Evolutionary conservation across 2,888 invertebrate species (phyloP).

Genomic region (Troglohyphantes excavatus): DNA sequence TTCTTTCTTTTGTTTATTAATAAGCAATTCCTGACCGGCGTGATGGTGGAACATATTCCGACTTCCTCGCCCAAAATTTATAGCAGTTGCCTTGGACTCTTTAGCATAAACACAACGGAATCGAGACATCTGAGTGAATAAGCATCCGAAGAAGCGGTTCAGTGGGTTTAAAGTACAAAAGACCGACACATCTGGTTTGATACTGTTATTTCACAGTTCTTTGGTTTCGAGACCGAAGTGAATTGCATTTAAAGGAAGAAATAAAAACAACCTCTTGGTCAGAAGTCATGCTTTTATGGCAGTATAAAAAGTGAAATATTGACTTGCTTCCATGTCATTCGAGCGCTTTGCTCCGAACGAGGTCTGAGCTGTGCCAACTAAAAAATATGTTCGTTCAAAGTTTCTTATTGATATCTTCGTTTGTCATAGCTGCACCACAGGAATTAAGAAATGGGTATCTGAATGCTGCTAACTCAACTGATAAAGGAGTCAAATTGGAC

Average conservation of each 20-base stretch:
- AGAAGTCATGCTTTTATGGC: slow-evolving; percentile 67
- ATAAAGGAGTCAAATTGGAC: background rate
- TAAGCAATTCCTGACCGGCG: slow-evolving; percentile 42
- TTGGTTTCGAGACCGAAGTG: slow-evolving; percentile 65
- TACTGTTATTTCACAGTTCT: slow-evolving; percentile 76
- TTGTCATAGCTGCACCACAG: background rate
- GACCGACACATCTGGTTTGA: slow-evolving; percentile 60
- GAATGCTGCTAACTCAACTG: background rate
- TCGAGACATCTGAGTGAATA: slow-evolving; percentile 59
- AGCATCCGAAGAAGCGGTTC: slow-evolving; percentile 70
- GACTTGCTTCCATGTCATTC: slow-evolving; percentile 28
- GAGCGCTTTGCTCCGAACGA: slow-evolving; percentile 1
- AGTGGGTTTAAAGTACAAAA: slow-evolving; percentile 77
- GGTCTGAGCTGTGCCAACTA: slow-evolving; percentile 5
- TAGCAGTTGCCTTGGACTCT: slow-evolving; percentile 65
- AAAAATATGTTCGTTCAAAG: background rate
- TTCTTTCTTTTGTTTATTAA: slow-evolving; percentile 68
- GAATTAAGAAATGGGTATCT: background rate
- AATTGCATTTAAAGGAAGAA: slow-evolving; percentile 45
- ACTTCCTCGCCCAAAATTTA: slow-evolving; percentile 72
- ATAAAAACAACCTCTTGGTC: slow-evolving; percentile 50
- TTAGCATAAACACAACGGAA: slow-evolving; percentile 73
- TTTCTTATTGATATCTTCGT: background rate
- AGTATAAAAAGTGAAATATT: slow-evolving; percentile 72
- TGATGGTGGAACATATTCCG: slow-evolving; percentile 31